Evolutionary conservation across 2,113 vertebrate species (phyloP), one percentile per base, ranked within the genome.

Genomic region (Neodon shergylaensis): DNA sequence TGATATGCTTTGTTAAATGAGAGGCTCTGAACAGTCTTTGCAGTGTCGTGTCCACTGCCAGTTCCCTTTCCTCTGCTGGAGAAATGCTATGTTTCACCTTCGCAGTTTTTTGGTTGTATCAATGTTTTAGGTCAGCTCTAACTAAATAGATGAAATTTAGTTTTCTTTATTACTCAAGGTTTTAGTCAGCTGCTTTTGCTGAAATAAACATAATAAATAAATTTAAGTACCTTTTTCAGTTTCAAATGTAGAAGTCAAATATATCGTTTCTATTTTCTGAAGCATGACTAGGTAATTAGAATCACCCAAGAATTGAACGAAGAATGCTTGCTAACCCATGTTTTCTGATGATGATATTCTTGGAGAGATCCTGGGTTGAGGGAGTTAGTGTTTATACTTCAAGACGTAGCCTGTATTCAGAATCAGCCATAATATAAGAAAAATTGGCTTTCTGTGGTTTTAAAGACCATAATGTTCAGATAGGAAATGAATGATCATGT

Each of bases 191-290:
- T 4, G 1, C 58, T 88, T 91, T 90, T 77, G 49, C 63, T 61
- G 13, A 93, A 68, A 74, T 74, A 92, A 91, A 44, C 36, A 88
- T 39, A 84, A 81, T 31, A 92, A 87, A 19, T 91, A 92, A 90
- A 14, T 91, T 88, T 72, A 52, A 86, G 31, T 90, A n/a, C 11
- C 63, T 78, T 89, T 31, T 61, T 33, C 77, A 68, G 26, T 86
- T 86, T 86, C n/a, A 92, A 61, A 65, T 89, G 16, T 89, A 44
- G 65, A 95, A 13, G 66, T 85, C 11, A 63, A 47, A 47, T 77
- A 19, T 19, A 61, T 82, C 26, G 16, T 7, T 95, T 82, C 14
- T 81, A 33, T 28, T 88, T 89, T 81, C 42, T 8, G 74, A 88
- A 81, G 26, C 33, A n/a, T 44, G 8, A 42, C n/a, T 70, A 47